phyloP scores from a whole-genome alignment of 2,888 invertebrate genomes.

The Ormyrus pomaceus region DNA sequence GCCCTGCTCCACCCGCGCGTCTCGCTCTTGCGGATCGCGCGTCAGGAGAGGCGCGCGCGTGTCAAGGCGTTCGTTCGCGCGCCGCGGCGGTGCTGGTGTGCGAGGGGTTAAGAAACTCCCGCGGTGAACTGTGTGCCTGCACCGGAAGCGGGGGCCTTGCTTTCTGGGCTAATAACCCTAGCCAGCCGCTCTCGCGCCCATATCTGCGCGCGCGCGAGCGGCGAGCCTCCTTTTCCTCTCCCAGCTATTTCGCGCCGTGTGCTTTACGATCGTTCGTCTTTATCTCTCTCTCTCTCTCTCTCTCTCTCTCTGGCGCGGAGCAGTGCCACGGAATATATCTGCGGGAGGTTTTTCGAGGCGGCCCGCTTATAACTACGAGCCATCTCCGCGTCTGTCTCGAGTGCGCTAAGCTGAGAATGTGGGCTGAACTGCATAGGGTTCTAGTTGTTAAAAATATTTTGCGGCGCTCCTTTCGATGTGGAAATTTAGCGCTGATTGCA shows the following conservation, averaged over 20 bases:
- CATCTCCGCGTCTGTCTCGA: background rate
- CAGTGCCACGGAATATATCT: conserved; percentile 19
- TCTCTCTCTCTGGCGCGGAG: background rate
- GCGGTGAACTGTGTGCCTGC: conserved; percentile 68
- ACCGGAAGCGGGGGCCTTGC: conserved; percentile 76
- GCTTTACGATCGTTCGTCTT: conserved; percentile 36
- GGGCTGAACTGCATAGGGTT: too few species aligned
- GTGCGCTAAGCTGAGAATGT: background rate
- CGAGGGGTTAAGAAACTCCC: conserved; percentile 76
- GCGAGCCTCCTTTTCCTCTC: too few species aligned
- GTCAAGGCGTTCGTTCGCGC: background rate
- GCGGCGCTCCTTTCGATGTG: too few species aligned
- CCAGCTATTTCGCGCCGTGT: conserved; percentile 8
- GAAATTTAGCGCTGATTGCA: too few species aligned
- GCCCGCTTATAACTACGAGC: background rate
- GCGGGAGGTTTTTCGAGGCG: conserved; percentile 28
- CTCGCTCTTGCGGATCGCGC: background rate
- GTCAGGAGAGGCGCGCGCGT: conserved; percentile 23
- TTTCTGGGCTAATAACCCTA: conserved; percentile 76
- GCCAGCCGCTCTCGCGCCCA: conserved; percentile 63
- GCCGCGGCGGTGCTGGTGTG: conserved; percentile 40
- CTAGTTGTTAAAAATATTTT: too few species aligned
- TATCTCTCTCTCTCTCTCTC: conserved; percentile 14
- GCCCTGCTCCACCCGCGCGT: conserved; percentile 19
- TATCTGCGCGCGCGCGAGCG: background rate